phyloP scores from a whole-genome alignment of 30 jellyfish, hydroid and myxozoan genomes.

The Mastigias papua region DNA sequence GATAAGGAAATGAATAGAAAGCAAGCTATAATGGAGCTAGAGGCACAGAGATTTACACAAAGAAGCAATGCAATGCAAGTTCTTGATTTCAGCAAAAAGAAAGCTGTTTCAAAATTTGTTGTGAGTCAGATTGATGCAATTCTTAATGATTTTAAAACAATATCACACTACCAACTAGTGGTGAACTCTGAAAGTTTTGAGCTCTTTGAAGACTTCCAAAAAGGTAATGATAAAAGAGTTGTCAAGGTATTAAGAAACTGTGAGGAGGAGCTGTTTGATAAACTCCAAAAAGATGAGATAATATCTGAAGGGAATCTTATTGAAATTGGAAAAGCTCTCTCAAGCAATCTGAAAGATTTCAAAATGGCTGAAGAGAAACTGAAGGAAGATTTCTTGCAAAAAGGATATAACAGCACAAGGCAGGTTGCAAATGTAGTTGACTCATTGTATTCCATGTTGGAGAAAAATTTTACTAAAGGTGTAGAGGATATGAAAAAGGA shows the following conservation, averaged over 20 bases:
- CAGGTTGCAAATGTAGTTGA: neutral
- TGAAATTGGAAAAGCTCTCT: slow-evolving; percentile 30
- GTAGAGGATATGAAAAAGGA: slow-evolving; percentile 35
- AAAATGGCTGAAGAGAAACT: slow-evolving; percentile 38
- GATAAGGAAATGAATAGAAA: slow-evolving; percentile 34
- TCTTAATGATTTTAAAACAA: slow-evolving; percentile 27
- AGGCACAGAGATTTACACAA: slow-evolving; percentile 14
- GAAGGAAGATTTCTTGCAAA: slow-evolving; percentile 14
- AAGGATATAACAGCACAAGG: neutral
- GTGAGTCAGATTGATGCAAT: slow-evolving; percentile 44
- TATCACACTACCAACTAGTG: neutral
- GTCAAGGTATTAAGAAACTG: slow-evolving; percentile 24
- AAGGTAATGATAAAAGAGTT: slow-evolving; percentile 12
- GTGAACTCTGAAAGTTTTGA: slow-evolving; percentile 34
- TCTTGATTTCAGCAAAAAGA: slow-evolving; percentile 27
- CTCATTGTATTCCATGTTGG: slow-evolving; percentile 4
- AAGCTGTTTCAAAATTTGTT: slow-evolving; percentile 53
- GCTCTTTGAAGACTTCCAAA: slow-evolving; percentile 47
- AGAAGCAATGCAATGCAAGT: slow-evolving; percentile 16
- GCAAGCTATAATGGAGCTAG: slow-evolving; percentile 60
- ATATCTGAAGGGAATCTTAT: slow-evolving; percentile 22
- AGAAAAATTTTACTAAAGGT: slow-evolving; percentile 11
- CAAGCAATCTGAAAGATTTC: slow-evolving; percentile 53
- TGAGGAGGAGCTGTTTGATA: slow-evolving; percentile 58
- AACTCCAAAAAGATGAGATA: slow-evolving; percentile 39